A percentile compares a stretch with the other conserved stretches of the same genome.
phyloP scores from a whole-genome alignment of 2,888 invertebrate genomes.

The Lamellibrachia columna region DNA sequence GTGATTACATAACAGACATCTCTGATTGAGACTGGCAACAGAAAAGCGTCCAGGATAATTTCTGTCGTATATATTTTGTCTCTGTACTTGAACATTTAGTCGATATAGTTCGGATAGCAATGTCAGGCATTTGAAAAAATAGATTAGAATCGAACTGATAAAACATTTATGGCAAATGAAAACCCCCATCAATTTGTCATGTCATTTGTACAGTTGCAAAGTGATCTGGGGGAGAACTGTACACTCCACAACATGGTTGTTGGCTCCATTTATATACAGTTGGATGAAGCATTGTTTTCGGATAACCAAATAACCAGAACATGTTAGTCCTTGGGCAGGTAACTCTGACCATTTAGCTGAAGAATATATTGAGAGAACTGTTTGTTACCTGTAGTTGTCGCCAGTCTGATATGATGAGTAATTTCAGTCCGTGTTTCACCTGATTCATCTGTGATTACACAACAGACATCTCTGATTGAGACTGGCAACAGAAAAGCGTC shows the following conservation, averaged over 20 bases:
- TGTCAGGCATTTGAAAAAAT: too few relatives aligned
- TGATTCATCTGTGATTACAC: conserved; percentile 18
- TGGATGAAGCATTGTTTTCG: not conserved
- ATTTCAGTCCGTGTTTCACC: conserved; percentile 29
- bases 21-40: not conserved
- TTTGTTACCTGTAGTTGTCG: not conserved
- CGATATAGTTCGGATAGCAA: too few relatives aligned
- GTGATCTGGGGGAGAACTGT: not conserved
- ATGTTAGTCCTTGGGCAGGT: too few relatives aligned
- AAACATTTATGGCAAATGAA: too few relatives aligned
- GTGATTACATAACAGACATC: conserved; percentile 16
- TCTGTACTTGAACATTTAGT: too few relatives aligned
- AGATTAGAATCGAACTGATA: too few relatives aligned
- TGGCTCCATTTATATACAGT: not conserved
- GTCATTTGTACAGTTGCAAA: not conserved
- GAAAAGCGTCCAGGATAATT: too few relatives aligned
- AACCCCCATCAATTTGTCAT: too few relatives aligned
- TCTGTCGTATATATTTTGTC: too few relatives aligned
- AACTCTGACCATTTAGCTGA: not conserved
- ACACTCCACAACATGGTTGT: not conserved
- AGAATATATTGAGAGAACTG: not conserved
- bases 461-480: conserved; percentile 12
- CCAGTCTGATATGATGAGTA: conserved; percentile 14
- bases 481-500: not conserved
- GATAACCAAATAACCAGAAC: not conserved